These are phyloP conservation scores for Oscheius onirici DNA, from an alignment of 2,888 invertebrate species.

Conservation along the genomic window DNA sequence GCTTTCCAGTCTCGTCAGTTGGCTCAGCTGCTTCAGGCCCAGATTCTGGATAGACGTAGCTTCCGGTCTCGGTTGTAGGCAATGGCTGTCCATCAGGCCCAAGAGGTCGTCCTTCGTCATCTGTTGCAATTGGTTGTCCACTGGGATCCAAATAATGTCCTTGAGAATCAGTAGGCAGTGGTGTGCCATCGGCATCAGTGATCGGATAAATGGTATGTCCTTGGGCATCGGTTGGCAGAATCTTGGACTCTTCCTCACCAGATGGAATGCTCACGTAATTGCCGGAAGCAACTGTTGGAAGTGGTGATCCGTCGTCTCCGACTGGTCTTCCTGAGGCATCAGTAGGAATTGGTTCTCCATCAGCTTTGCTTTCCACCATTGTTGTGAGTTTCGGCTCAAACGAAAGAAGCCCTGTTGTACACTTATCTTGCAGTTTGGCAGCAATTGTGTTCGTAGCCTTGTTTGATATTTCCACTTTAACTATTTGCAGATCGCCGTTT, in stretches of 20 bases:
- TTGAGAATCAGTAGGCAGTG: slow-evolving; percentile 38
- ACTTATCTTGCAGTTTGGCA: slow-evolving; percentile 27
- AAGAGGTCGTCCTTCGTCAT: slow-evolving; percentile 5
- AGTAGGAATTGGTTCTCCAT: slow-evolving; percentile 42
- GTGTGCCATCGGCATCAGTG: slow-evolving; percentile 44
- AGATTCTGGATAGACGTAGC: slow-evolving; percentile 3
- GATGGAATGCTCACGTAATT: slow-evolving; percentile 29
- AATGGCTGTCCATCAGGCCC: slow-evolving; percentile 9
- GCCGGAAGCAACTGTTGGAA: slow-evolving; percentile 46
- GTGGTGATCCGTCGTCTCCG: slow-evolving; percentile 34
- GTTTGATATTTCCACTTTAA: slow-evolving; percentile 40
- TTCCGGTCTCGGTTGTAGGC: slow-evolving; percentile 48
- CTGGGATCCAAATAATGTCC: slow-evolving; percentile 34
- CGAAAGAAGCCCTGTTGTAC: too few relatives aligned
- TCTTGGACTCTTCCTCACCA: background rate
- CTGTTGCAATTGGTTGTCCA: background rate
- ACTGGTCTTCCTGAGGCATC: slow-evolving; percentile 36
- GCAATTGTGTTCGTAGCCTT: slow-evolving; percentile 39
- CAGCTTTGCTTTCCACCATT: slow-evolving; percentile 32
- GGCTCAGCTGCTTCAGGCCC: slow-evolving; percentile 1
- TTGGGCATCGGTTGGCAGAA: slow-evolving; percentile 42
- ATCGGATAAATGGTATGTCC: slow-evolving; percentile 33
- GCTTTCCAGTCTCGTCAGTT: slow-evolving; percentile 23
- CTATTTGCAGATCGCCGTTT: slow-evolving; percentile 17
- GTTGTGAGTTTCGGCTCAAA: too few relatives aligned